Conservation (phyloP, 2,797 vertebrate species). For the Aulostomus chinensis region DNA sequence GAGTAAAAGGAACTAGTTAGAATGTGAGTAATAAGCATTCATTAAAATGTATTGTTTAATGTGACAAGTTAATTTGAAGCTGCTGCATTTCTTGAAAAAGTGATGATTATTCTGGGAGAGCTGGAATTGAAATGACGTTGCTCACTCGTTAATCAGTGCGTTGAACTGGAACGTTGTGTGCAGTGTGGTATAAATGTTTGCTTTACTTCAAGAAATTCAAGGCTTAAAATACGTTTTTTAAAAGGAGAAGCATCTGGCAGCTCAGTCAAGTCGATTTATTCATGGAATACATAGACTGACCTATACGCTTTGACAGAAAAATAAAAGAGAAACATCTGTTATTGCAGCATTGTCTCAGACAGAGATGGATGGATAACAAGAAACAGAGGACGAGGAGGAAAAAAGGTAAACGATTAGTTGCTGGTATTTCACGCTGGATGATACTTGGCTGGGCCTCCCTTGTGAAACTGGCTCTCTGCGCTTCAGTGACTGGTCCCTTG, state of each 20-base stretch:
- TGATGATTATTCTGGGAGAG: background rate
- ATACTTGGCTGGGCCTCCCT: slow-evolving; percentile 77
- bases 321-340: background rate
- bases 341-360: background rate
- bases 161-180: no score
- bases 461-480: slow-evolving; percentile 78
- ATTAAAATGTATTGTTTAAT: slow-evolving; percentile 53
- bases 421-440: slow-evolving; percentile 74
- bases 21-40: slow-evolving; percentile 27
- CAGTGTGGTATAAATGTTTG: background rate
- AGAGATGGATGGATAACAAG: slow-evolving; percentile 28
- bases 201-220: background rate
- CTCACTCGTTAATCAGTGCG: background rate
- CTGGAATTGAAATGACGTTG: background rate
- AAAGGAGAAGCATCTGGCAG: no score
- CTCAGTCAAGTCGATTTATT: no score
- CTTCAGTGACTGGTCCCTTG: slow-evolving; percentile 70
- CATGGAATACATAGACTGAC: background rate
- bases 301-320: background rate
- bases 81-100: slow-evolving; percentile 25
- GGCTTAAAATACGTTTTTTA: no score
- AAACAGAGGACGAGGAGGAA: slow-evolving; percentile 17
- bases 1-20: slow-evolving; percentile 11
- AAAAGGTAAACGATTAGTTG: slow-evolving; percentile 77
- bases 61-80: slow-evolving; percentile 47